These are phyloP conservation scores for Periphyllus acericola DNA, from an alignment of 2,888 invertebrate genomes.

Conservation along the genomic window DNA sequence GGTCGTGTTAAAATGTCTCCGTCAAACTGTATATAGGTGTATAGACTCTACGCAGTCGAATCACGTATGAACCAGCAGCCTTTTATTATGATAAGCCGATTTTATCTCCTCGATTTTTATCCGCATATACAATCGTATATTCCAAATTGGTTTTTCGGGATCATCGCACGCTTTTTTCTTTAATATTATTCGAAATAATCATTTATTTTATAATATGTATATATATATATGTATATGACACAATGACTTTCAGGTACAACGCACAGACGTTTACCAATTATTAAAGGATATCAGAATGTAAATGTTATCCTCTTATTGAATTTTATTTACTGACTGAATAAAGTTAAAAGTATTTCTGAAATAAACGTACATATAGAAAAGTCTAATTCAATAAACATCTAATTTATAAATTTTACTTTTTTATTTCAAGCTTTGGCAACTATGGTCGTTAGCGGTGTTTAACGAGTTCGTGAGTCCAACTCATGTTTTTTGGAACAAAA, in stretches of 20 bases:
- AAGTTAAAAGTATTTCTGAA: no score
- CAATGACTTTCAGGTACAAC: neutral
- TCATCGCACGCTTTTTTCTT: constrained; percentile 23
- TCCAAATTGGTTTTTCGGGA: constrained; percentile 58
- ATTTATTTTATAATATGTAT: constrained; percentile 30
- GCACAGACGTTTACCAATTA: neutral
- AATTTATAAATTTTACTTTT: no score
- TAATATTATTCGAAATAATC: constrained; percentile 47
- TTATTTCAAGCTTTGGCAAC: no score
- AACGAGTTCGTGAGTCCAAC: no score
- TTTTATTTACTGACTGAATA: neutral
- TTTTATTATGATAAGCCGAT: constrained; percentile 61
- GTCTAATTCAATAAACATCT: no score
- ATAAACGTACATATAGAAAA: no score
- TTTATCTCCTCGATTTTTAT: constrained; percentile 56
- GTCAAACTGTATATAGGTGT: constrained; percentile 17
- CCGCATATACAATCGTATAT: constrained; percentile 33
- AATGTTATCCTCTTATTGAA: neutral
- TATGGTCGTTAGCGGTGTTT: no score
- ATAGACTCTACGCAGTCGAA: constrained; percentile 33
- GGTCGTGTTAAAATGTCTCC: constrained; percentile 46
- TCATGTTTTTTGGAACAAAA: no score
- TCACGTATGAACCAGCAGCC: constrained; percentile 57
- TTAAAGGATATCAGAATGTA: neutral
- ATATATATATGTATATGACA: neutral